These are phyloP conservation scores for Luscinia luscinia DNA, from an alignment of 2,797 vertebrate species.

Conservation along the genomic window DNA sequence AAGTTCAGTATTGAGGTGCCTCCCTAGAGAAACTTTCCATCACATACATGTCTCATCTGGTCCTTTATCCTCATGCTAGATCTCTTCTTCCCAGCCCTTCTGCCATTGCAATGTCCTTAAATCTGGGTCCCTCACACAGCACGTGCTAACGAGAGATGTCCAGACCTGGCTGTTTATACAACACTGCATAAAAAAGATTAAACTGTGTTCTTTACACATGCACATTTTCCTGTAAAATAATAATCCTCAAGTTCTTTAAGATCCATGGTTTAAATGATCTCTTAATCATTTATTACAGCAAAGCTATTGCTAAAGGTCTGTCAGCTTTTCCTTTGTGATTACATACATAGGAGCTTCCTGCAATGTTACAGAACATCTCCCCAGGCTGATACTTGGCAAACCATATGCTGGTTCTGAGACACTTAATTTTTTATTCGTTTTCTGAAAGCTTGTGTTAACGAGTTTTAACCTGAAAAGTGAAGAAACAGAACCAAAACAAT, in stretches of 20 bases:
- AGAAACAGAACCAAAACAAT: constrained; percentile 1
- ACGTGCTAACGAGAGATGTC: background rate
- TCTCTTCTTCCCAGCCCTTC: background rate
- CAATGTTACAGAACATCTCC: background rate
- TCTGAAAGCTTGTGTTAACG: background rate
- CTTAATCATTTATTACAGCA: background rate
- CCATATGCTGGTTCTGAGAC: background rate
- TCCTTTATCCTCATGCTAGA: background rate
- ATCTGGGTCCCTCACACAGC: background rate
- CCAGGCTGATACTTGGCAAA: background rate
- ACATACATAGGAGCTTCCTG: background rate
- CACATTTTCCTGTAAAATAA: background rate
- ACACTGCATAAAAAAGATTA: background rate
- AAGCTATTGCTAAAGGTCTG: background rate
- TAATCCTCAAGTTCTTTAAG: background rate
- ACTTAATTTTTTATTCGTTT: constrained; percentile 11
- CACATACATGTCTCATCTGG: background rate
- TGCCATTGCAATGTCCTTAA: background rate
- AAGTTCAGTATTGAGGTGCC: background rate
- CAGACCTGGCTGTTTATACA: background rate
- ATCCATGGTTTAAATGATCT: background rate
- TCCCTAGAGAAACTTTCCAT: background rate
- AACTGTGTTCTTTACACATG: background rate
- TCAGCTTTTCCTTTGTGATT: constrained; percentile 10
- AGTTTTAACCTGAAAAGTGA: constrained; percentile 5